These are phyloP conservation scores for Trematocara nigrifrons DNA, from an alignment of 2,113 vertebrate genomes.

Conservation along the genomic window DNA sequence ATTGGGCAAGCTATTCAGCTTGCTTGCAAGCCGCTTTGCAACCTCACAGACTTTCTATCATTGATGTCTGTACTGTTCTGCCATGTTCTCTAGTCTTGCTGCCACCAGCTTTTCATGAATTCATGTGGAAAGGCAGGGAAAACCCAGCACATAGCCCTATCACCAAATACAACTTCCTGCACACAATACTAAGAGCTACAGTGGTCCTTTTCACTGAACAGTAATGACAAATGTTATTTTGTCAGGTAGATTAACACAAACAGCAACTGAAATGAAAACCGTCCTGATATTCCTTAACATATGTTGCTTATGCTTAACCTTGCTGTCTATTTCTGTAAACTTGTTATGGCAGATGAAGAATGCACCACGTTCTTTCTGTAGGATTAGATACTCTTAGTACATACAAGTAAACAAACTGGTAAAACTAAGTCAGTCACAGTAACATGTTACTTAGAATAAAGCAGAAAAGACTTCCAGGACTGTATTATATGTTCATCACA, in stretches of 20 bases:
- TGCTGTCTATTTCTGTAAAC: slow-evolving; percentile 33
- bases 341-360: slow-evolving; percentile 30
- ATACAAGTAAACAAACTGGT: background rate
- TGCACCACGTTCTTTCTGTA: background rate
- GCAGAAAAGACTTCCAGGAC: background rate
- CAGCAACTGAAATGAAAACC: background rate
- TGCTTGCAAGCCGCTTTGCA: background rate
- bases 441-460: slow-evolving; percentile 29
- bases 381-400: background rate
- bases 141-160: background rate
- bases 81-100: background rate
- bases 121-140: background rate
- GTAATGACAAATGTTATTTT: background rate
- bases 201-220: background rate
- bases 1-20: background rate
- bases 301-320: background rate
- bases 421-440: slow-evolving; percentile 49
- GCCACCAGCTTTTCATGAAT: background rate
- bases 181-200: background rate
- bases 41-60: background rate
- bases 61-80: background rate
- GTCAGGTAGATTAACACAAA: background rate
- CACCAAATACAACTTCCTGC: background rate
- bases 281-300: background rate
- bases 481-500: background rate